Base-by-base conservation (phyloP, 2,888 invertebrate species). In the Eledone cirrhosa region DNA sequence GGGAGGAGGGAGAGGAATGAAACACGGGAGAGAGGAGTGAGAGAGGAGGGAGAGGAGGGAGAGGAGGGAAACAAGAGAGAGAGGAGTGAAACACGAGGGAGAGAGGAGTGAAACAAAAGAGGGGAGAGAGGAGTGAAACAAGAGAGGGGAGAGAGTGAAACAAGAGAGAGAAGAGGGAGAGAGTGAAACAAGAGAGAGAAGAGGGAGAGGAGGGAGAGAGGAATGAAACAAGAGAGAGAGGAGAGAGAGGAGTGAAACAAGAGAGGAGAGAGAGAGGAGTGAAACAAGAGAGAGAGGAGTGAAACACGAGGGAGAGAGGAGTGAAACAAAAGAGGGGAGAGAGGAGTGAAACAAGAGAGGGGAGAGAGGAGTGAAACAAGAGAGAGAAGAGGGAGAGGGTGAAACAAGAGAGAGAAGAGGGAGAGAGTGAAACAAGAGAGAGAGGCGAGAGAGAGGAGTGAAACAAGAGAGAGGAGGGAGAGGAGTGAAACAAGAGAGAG, bases 391-490 rank as follows among this genome's bases (percentile, higher is more conserved):
- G 31, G 22, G 24, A 1, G 22, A 29, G 33, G 7, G 27, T 48
- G 29, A 7, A 7, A 27, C 29, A 27, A 14, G 7, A 48, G 14
- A 48, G 14, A 48, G 14, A 48, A 13, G 19, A 48, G 13, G 19
- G 13, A 19, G 53, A 53, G n/a, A 53, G 2, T 53, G n/a, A n/a
- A 53, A 5, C 2, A 22, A 2, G n/a, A 53, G n/a, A 19, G n/a
- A 22, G 3, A 53, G n/a, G 53, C 19, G 53, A 53, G 19, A 19
- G 19, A 48, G 19, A 16, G 53, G 19, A 48, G 19, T 13, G 19
- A 19, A 74, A 63, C 78, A 63, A 63, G 82, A 82, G 83, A 82
- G 83, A 67, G 80, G 75, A 24, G 67, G 74, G 14, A 81, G 81
- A 31, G 81, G 82, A n/a, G n/a, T n/a, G n/a, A n/a, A n/a, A n/a